Percentiles rank a stretch among this genome's conserved stretches.
phyloP scores from a whole-genome alignment of 2,113 vertebrate genomes.

The Paratilapia polleni region DNA sequence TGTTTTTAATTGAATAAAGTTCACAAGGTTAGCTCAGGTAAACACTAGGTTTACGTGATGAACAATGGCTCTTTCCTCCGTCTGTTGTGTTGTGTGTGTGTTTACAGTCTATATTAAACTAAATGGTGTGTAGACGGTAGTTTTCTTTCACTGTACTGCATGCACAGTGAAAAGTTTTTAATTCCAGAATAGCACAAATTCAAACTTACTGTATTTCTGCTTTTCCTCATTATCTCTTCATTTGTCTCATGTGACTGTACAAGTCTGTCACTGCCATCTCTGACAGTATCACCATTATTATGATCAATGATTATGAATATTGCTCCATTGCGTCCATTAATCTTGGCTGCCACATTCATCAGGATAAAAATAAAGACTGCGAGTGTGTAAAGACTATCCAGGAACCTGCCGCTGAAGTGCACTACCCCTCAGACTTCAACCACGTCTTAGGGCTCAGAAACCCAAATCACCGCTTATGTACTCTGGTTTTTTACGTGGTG shows the following conservation, averaged over 20 bases:
- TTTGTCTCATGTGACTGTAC: slow-evolving; percentile 63
- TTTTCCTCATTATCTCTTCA: slow-evolving; percentile 69
- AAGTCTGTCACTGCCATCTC: slow-evolving; percentile 74
- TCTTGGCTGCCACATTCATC: slow-evolving; percentile 61
- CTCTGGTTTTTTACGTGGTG: slow-evolving; percentile 51
- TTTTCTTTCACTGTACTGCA: background rate
- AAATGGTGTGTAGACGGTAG: background rate
- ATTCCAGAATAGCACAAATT: background rate
- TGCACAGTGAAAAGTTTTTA: background rate
- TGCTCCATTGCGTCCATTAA: slow-evolving; percentile 59
- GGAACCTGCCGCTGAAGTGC: slow-evolving; percentile 44
- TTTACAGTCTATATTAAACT: accelerated
- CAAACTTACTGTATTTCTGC: slow-evolving; percentile 20
- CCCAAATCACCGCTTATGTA: slow-evolving; percentile 38
- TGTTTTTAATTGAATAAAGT: background rate
- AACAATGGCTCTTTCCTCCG: background rate
- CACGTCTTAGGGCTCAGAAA: slow-evolving; percentile 42
- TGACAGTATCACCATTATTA: slow-evolving; percentile 78
- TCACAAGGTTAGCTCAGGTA: background rate
- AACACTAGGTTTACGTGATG: background rate
- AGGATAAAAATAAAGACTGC: slow-evolving; percentile 72
- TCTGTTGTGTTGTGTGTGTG: background rate
- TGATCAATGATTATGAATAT: slow-evolving; percentile 80
- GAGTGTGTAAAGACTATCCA: slow-evolving; percentile 19
- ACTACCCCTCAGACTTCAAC: slow-evolving; percentile 21